phyloP scores from a whole-genome alignment of 2,113 vertebrate genomes.

The Cygnus atratus region DNA sequence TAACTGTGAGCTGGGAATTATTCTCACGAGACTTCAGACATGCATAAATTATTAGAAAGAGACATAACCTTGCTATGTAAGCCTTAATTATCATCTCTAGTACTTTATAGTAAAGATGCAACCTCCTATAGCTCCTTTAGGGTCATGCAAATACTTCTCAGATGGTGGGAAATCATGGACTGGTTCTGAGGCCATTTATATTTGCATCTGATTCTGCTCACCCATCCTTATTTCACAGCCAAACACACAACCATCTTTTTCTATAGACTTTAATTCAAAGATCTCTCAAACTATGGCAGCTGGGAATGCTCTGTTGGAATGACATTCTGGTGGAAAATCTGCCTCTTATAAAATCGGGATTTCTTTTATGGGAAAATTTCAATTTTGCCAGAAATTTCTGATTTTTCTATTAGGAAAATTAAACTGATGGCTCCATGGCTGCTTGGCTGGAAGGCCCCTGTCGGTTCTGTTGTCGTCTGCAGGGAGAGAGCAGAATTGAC shows the following conservation, averaged over 20 bases:
- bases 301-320: slow-evolving; percentile 42
- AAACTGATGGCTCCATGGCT: slow-evolving; percentile 24
- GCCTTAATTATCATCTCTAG: slow-evolving; percentile 8
- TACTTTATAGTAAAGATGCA: neutral
- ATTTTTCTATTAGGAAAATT: slow-evolving; percentile 49
- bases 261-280: slow-evolving; percentile 44
- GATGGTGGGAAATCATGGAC: neutral
- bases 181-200: neutral
- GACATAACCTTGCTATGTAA: neutral
- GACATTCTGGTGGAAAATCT: neutral
- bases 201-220: slow-evolving; percentile 42
- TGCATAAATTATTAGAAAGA: slow-evolving; percentile 13
- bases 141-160: neutral
- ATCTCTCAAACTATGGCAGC: slow-evolving; percentile 42
- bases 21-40: neutral
- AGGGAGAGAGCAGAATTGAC: slow-evolving; percentile 68
- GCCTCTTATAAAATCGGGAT: neutral
- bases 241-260: neutral
- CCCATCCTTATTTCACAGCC: neutral
- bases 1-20: neutral
- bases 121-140: neutral
- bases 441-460: slow-evolving; percentile 67
- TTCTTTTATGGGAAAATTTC: slow-evolving; percentile 55
- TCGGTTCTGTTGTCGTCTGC: slow-evolving; percentile 68
- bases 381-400: slow-evolving; percentile 53